Evolutionary conservation across 2,113 vertebrate genomes (phyloP).

Genomic region (Hippocampus comes): DNA sequence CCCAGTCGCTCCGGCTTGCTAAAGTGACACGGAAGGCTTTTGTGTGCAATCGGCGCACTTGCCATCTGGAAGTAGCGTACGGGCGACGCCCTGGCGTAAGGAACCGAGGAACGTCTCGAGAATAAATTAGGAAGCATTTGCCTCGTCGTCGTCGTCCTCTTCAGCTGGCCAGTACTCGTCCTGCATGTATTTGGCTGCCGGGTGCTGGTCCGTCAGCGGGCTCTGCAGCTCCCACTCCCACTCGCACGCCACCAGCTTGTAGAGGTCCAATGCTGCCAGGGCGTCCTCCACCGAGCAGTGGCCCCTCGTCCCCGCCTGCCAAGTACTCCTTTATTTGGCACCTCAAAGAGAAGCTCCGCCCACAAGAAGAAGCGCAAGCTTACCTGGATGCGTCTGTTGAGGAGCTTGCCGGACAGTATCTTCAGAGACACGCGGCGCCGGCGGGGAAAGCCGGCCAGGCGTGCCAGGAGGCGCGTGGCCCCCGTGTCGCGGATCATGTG

Average conservation of each 20-base stretch:
- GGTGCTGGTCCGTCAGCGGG: conserved; percentile 6
- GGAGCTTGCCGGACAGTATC: conserved; percentile 75
- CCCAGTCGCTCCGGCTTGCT: too few relatives aligned
- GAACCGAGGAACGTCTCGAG: background rate
- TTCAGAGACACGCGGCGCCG: conserved; percentile 75
- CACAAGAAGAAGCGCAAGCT: background rate
- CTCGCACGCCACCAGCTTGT: conserved; percentile 84
- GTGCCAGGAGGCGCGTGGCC: conserved; percentile 63
- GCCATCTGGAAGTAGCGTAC: background rate
- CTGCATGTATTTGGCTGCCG: conserved; percentile 75
- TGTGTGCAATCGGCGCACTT: background rate
- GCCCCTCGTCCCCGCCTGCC: conserved; percentile 77
- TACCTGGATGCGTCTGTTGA: conserved; percentile 90
- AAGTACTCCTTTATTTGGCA: background rate
- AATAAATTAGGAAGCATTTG: background rate
- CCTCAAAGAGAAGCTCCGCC: background rate
- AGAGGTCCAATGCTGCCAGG: conserved; percentile 84
- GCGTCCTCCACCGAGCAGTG: conserved; percentile 93
- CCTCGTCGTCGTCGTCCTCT: background rate
- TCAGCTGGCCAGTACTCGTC: conserved; percentile 85
- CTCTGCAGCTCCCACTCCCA: conserved; percentile 78
- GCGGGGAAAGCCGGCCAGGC: conserved; percentile 55
- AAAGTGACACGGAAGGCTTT: too few relatives aligned
- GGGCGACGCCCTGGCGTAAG: background rate
- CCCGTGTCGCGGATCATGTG: conserved; percentile 85